Evolutionary conservation across 2,113 vertebrate species (phyloP), one percentile per base, ranked within the genome.

Genomic region (Azemiops feae): DNA sequence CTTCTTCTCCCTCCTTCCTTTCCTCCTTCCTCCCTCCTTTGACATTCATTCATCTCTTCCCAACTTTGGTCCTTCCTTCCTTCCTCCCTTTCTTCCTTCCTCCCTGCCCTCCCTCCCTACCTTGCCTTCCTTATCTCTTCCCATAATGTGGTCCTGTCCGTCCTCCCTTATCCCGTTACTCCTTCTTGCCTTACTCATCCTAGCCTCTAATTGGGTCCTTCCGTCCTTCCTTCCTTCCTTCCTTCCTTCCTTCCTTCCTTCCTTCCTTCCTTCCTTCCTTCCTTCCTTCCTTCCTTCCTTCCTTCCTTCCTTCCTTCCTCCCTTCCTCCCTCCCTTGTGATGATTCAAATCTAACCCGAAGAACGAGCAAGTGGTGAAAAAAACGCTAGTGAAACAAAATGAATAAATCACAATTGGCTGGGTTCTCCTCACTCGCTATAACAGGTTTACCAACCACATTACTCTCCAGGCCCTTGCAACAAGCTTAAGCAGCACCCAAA

Each of bases 1-100:
- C n/a, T n/a, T n/a, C n/a, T n/a, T n/a, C n/a, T n/a, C 43, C 20
- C 2, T 1, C 27, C 3, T 9, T 8, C 43, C 10, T 45, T 0
- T n/a, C n/a, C n/a, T n/a, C n/a, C n/a, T n/a, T n/a, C n/a, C n/a
- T n/a, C n/a, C n/a, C n/a, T n/a, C n/a, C n/a, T n/a, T n/a, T n/a
- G n/a, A n/a, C n/a, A n/a, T n/a, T n/a, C n/a, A n/a, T n/a, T n/a
- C n/a, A n/a, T n/a, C n/a, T n/a, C n/a, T n/a, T n/a, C n/a, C n/a
- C n/a, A n/a, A n/a, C n/a, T n/a, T n/a, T n/a, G n/a, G n/a, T n/a
- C n/a, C n/a, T n/a, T n/a, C n/a, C n/a, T n/a, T n/a, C n/a, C n/a
- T n/a, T n/a, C n/a, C n/a, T n/a, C n/a, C n/a, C n/a, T n/a, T n/a
- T n/a, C n/a, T n/a, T n/a, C n/a, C n/a, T n/a, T n/a, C n/a, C n/a